These are phyloP conservation scores for Smittia aterrima DNA, from an alignment of 2,888 invertebrate species.

Conservation along the genomic window DNA sequence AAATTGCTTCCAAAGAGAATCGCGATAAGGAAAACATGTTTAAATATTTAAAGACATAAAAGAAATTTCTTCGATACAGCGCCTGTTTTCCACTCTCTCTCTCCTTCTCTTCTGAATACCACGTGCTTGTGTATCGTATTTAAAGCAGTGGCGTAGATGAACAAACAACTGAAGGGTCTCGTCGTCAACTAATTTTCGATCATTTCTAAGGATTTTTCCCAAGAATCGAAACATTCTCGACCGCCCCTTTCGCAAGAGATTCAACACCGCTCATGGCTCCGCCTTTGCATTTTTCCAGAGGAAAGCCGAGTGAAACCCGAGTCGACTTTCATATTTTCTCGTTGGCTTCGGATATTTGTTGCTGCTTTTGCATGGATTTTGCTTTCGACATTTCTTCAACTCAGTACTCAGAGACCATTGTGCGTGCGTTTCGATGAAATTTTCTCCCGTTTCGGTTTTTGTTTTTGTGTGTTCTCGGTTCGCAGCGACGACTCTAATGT, in stretches of 20 bases:
- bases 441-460: conserved; percentile 22
- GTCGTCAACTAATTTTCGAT: not conserved
- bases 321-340: conserved; percentile 14
- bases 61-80: conserved; percentile 21
- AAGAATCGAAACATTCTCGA: not conserved
- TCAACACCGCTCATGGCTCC: conserved; percentile 6
- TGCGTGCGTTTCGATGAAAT: conserved; percentile 17
- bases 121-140: conserved; percentile 41
- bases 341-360: conserved; percentile 16
- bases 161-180: conserved; percentile 33
- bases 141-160: conserved; percentile 33
- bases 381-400: not conserved
- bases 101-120: conserved; percentile 28
- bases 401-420: conserved; percentile 20
- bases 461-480: not conserved
- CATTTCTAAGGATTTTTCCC: conserved; percentile 4
- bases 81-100: conserved; percentile 2
- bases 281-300: conserved; percentile 37
- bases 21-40: conserved; percentile 9
- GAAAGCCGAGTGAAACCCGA: conserved; percentile 30
- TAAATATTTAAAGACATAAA: conserved; percentile 39
- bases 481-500: not conserved
- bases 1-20: not conserved
- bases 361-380: conserved; percentile 18
- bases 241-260: conserved; percentile 23